phyloP scores from a whole-genome alignment of 2,888 invertebrate genomes.

The Acanthococcus lagerstroemiae region DNA sequence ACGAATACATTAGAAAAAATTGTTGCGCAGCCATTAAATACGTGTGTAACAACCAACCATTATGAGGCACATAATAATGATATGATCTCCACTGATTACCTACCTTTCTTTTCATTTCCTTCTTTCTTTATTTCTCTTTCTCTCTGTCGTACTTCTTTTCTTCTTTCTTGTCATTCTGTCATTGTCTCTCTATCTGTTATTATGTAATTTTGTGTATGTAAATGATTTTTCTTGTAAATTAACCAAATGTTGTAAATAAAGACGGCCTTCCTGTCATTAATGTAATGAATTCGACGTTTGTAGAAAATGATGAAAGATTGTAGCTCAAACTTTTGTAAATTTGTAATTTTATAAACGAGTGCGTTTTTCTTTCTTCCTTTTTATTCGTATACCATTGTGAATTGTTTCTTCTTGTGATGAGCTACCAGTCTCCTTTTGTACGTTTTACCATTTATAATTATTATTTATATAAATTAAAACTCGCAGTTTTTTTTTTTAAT shows the following conservation, averaged over 20 bases:
- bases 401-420: neutral
- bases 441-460: constrained; percentile 17
- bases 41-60: constrained; percentile 34
- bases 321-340: constrained; percentile 20
- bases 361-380: neutral
- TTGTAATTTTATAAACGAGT: constrained; percentile 9
- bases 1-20: constrained; percentile 44
- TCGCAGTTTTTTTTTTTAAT: constrained; percentile 17
- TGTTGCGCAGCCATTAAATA: constrained; percentile 43
- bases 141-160: neutral
- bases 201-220: neutral
- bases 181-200: neutral
- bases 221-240: constrained; percentile 10
- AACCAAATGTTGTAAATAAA: constrained; percentile 16
- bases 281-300: neutral
- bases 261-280: constrained; percentile 8
- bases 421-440: constrained; percentile 15
- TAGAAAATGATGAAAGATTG: neutral
- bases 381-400: neutral
- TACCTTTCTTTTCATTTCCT: constrained; percentile 6
- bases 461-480: constrained; percentile 18
- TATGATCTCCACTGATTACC: constrained; percentile 26
- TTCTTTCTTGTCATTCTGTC: neutral
- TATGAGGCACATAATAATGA: constrained; percentile 18
- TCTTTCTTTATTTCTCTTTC: constrained; percentile 4